These are phyloP conservation scores for Sardinella longiceps DNA, from an alignment of 2,797 vertebrate species.

Conservation along the genomic window DNA sequence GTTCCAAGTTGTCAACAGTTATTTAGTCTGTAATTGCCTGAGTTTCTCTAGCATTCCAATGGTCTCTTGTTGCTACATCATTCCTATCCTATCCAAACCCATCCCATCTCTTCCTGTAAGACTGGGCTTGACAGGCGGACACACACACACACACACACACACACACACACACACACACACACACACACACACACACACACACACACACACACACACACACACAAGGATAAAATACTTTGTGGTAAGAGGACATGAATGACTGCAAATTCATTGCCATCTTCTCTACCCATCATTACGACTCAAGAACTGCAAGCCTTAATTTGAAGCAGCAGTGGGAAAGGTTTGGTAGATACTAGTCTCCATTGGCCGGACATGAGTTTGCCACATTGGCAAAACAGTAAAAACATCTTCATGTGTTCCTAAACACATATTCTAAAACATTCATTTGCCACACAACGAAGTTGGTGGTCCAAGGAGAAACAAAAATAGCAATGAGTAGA, in stretches of 20 bases:
- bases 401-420: not conserved
- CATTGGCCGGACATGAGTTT: not conserved
- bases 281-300: not conserved
- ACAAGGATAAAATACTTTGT: not conserved
- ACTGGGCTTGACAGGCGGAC: not conserved
- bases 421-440: not conserved
- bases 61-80: too few species aligned
- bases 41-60: too few species aligned
- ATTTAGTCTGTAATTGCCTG: too few species aligned
- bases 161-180: not conserved
- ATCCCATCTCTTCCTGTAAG: too few species aligned
- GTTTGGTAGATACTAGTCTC: not conserved
- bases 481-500: too few species aligned
- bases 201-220: not conserved
- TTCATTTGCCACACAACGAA: not conserved
- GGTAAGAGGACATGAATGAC: not conserved
- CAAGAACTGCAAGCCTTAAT: not conserved
- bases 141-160: not conserved
- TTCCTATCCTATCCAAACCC: too few species aligned
- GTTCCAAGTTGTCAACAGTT: too few species aligned
- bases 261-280: not conserved
- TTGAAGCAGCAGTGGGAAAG: not conserved
- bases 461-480: too few species aligned
- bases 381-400: not conserved
- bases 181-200: not conserved